These are phyloP conservation scores for Parelbella ahira DNA, from an alignment of 2,888 invertebrate species.

Conservation along the genomic window DNA sequence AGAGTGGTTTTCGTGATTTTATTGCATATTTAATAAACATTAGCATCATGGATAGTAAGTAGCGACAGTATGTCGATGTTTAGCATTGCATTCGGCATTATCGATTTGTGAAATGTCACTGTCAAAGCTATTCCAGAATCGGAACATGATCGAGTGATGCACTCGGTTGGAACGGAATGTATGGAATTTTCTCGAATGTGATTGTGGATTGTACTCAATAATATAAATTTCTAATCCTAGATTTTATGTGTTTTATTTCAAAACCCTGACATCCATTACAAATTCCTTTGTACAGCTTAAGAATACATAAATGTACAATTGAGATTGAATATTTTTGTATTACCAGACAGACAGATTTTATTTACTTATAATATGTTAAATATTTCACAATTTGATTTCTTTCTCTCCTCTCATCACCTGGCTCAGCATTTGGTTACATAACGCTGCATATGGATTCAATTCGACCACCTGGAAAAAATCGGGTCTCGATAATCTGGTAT, in stretches of 20 bases:
- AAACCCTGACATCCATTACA: neutral
- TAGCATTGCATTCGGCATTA: slow-evolving; percentile 73
- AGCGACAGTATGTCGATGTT: slow-evolving; percentile 70
- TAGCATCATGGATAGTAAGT: too few species aligned
- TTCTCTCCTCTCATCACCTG: slow-evolving; percentile 84
- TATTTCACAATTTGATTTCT: slow-evolving; percentile 53
- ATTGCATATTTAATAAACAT: slow-evolving; percentile 69
- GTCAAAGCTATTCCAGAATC: slow-evolving; percentile 45
- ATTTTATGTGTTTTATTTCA: slow-evolving; percentile 62
- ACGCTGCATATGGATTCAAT: slow-evolving; percentile 95
- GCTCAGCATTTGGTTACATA: slow-evolving; percentile 96
- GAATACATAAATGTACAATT: too few species aligned
- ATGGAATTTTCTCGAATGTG: slow-evolving; percentile 59
- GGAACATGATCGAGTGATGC: slow-evolving; percentile 35
- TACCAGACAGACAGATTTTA: too few species aligned
- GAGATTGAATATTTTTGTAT: too few species aligned
- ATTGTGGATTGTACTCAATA: slow-evolving; percentile 77
- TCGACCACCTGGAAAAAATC: slow-evolving; percentile 88
- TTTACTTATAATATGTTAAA: too few species aligned
- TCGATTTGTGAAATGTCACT: slow-evolving; percentile 60
- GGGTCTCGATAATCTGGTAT: too few species aligned
- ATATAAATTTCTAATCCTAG: slow-evolving; percentile 80
- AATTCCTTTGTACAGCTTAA: neutral
- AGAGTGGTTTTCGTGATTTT: slow-evolving; percentile 55
- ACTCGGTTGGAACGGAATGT: slow-evolving; percentile 42